A percentile compares a stretch with the other conserved stretches of the same genome.
phyloP scores from a whole-genome alignment of 1,140 invertebrate genomes.

The Drosophila kohkoa region DNA sequence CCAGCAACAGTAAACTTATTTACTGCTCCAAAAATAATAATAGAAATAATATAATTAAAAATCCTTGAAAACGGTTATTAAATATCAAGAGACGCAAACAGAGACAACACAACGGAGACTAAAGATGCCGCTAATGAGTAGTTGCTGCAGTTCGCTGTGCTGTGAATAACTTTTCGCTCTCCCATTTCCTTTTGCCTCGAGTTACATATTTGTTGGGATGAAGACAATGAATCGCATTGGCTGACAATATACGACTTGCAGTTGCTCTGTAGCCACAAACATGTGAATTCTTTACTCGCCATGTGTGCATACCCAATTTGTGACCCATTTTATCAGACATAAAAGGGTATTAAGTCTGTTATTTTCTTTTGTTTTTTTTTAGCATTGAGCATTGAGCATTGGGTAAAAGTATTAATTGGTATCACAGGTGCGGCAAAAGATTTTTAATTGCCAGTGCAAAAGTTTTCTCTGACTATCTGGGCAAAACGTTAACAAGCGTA shows the following conservation, averaged over 20 bases:
- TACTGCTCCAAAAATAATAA: conserved; percentile 2
- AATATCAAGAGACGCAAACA: background rate
- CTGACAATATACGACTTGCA: background rate
- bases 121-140: background rate
- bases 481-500: conserved; percentile 46
- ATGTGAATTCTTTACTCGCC: background rate
- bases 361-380: conserved; percentile 21
- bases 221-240: background rate
- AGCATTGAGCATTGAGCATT: conserved; percentile 12
- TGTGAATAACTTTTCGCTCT: background rate
- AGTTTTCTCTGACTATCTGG: conserved; percentile 49
- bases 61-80: background rate
- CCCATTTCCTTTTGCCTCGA: background rate
- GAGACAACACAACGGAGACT: background rate
- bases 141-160: background rate
- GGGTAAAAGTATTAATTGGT: conserved; percentile 76
- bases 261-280: background rate
- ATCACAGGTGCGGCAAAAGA: conserved; percentile 47
- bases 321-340: background rate
- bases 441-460: conserved; percentile 73
- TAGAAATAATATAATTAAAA: conserved; percentile 8
- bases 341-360: conserved; percentile 3
- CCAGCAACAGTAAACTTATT: background rate
- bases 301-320: background rate
- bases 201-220: background rate